Evolutionary conservation across 2,113 vertebrate species (phyloP).

Genomic region (Dasyornis broadbenti): DNA sequence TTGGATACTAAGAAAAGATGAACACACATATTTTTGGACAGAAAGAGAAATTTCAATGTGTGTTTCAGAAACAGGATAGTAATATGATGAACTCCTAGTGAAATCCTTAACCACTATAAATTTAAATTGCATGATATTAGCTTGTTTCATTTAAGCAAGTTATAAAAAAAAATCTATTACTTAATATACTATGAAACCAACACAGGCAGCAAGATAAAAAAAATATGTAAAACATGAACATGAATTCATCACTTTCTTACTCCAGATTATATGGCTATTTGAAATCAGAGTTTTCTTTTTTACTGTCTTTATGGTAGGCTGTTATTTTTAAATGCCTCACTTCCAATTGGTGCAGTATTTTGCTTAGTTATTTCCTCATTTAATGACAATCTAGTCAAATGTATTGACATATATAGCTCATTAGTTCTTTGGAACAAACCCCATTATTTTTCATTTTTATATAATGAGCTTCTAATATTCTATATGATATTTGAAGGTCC

Average conservation of each 20-base stretch:
- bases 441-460: neutral
- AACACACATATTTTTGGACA: neutral
- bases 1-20: neutral
- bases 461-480: neutral
- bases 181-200: neutral
- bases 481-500: neutral
- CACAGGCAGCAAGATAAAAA: neutral
- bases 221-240: neutral
- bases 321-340: neutral
- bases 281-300: neutral
- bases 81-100: neutral
- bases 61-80: neutral
- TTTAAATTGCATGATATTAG: neutral
- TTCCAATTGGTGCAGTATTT: neutral
- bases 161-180: neutral
- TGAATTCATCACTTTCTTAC: neutral
- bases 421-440: neutral
- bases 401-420: neutral
- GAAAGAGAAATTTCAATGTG: neutral
- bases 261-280: neutral
- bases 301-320: neutral
- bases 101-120: neutral
- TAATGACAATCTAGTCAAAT: neutral
- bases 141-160: neutral
- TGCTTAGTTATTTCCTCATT: neutral